Evolutionary conservation across 2,888 invertebrate species (phyloP), one percentile per base, ranked within the genome.

Genomic region (Zhuqinia jingwanae): DNA sequence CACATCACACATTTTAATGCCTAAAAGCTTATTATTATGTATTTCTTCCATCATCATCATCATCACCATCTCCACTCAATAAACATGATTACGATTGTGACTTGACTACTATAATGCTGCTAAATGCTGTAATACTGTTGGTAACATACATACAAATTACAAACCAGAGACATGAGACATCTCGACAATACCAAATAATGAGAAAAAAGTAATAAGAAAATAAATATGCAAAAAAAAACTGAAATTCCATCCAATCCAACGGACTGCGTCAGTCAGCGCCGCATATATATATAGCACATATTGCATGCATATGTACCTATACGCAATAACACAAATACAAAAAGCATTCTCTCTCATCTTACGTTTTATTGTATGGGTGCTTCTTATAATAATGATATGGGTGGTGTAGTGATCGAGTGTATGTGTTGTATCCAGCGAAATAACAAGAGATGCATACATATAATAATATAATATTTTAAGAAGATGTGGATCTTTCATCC

Each of bases 171-270:
- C 30, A 60, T 27, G 27, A 60, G 60, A 25, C 60, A 27, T 27
- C 60, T 25, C 60, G 60, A 60, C 60, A 60, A 60, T 60, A 11
- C 60, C 15, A 60, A 25, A 60, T 60, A 60, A 60, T 60, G 60
- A 60, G 15, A 60, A 60, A 60, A 60, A 60, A 60, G 27, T 1
- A 56, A 22, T 3, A 56, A 22, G 17, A 58, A 58, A 58, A 58
- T n/a, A n/a, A n/a, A n/a, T n/a, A 58, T 58, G 22, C 58, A 2
- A 25, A 25, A 60, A 60, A 36, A 36, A 36, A 36, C 36, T 36
- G 5, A 58, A 60, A 60, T 60, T 60, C 60, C 60, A n/a, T n/a
- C n/a, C n/a, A n/a, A n/a, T n/a, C n/a, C n/a, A n/a, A n/a, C n/a
- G n/a, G 36, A 36, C 36, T 6, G 3, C 36, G 36, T 36, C 36